Evolutionary conservation across 2,113 vertebrate species (phyloP).

Genomic region (Misgurnus mizolepis): DNA sequence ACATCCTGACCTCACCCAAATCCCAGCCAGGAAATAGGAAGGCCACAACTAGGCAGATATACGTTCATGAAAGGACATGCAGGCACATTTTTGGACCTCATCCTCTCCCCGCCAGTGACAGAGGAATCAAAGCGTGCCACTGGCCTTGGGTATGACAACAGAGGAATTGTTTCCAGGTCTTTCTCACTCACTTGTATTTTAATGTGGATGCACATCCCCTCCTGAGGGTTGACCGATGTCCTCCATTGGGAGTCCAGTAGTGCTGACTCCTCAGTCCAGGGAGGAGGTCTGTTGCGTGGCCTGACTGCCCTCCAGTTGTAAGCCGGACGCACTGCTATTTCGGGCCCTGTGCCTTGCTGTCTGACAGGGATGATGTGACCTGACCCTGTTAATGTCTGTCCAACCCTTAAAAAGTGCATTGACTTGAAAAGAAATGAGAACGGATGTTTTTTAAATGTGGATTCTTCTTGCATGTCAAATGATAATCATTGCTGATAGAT

Average conservation of each 20-base stretch:
- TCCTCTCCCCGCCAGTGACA: constrained; percentile 62
- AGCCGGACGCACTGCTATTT: constrained; percentile 70
- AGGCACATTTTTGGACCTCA: constrained; percentile 59
- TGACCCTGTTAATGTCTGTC: constrained; percentile 39
- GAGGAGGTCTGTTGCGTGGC: constrained; percentile 87
- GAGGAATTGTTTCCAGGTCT: constrained; percentile 59
- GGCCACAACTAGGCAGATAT: constrained; percentile 55
- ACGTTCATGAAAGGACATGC: constrained; percentile 44
- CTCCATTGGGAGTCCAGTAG: constrained; percentile 55
- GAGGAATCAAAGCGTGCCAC: constrained; percentile 72
- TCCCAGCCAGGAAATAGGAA: constrained; percentile 75
- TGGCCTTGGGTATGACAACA: constrained; percentile 68
- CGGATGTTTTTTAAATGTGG: no score
- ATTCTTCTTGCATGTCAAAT: no score
- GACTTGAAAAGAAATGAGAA: neutral
- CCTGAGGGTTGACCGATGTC: constrained; percentile 52
- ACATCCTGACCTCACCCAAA: constrained; percentile 69
- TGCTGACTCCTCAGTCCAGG: constrained; percentile 82
- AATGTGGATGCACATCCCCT: constrained; percentile 39
- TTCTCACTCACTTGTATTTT: constrained; percentile 31
- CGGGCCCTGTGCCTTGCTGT: constrained; percentile 47
- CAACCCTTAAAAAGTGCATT: constrained; percentile 16
- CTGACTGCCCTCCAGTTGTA: constrained; percentile 73
- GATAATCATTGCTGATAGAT: constrained; percentile 3
- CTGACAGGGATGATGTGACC: constrained; percentile 36